Base-by-base conservation (phyloP, 2,888 invertebrate genomes). In the Drosophila borborema region DNA sequence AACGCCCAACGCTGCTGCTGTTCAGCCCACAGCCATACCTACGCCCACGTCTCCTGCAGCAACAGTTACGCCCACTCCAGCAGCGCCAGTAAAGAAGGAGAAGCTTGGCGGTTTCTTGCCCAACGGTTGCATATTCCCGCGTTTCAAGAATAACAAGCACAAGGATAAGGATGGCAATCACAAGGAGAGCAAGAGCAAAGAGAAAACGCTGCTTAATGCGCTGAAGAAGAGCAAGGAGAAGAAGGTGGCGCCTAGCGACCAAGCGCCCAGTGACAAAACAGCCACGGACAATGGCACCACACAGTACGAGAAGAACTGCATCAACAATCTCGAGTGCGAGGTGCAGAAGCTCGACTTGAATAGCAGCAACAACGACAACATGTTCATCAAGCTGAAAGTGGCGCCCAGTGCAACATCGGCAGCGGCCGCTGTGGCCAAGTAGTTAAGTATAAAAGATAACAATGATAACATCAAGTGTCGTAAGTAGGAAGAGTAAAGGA, bases 121-220 rank as follows among this genome's bases (percentile, higher is more conserved):
- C 60, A 93, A 93, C 66, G 92, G 93, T 64, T 93, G 93, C 72
- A 93, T 93, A 74, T 93, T 93, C 80, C 93, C 93, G 72, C 91
- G 93, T 56, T 93, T 93, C 67, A 93, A 93, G 70, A 92, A 93
- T 75, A 92, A 91, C 76, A 93, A 93, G 74, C 90, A 93, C 73
- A 93, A 92, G 81, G 92, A 92, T 54, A 92, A 90, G 73, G 92
- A 92, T 7, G 90, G 86, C 81, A 88, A 74, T 75, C 92, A 79
- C 82, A 91, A 86, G 72, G 92, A 89, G 62, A 77, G 85, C 58
- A 91, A 91, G 54, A 90, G 92, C 68, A 91, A 92, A 80, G 91
- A 91, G 82, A 92, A 91, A 78, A 93, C 91, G 12, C 76, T 93
- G 12, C 79, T 93, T 3, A 92, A 93, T 85, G 93, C 92, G 10